These are phyloP conservation scores for Thripadectes ignobilis DNA, from an alignment of 2,797 vertebrate species.

Conservation along the genomic window DNA sequence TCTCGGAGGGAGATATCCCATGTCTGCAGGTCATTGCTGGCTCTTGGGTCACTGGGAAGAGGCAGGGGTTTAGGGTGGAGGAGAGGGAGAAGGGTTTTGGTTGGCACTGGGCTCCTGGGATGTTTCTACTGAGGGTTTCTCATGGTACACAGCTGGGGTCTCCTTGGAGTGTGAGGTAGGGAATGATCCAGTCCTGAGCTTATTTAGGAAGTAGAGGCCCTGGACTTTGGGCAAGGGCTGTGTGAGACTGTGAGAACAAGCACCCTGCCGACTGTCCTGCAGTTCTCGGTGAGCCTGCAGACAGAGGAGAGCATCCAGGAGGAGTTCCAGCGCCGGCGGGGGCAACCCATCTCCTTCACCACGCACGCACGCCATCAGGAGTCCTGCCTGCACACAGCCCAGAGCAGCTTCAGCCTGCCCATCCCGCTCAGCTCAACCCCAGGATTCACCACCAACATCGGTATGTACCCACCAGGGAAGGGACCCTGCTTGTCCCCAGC, in stretches of 20 bases:
- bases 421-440: constrained; percentile 93
- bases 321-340: constrained; percentile 86
- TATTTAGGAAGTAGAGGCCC: fast-evolving
- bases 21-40: constrained; percentile 88
- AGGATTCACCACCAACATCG: constrained; percentile 93
- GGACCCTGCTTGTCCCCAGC: background rate
- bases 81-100: background rate
- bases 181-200: background rate
- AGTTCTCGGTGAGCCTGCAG: constrained; percentile 97
- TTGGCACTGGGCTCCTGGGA: background rate
- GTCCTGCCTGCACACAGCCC: constrained; percentile 93
- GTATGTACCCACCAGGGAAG: constrained; percentile 69
- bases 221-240: background rate
- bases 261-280: background rate
- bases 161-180: background rate
- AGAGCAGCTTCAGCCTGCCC: constrained; percentile 95
- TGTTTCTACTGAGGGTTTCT: background rate
- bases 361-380: constrained; percentile 93
- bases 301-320: constrained; percentile 92
- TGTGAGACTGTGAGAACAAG: background rate
- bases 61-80: background rate
- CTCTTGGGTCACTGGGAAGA: background rate
- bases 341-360: constrained; percentile 83
- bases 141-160: background rate
- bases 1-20: constrained; percentile 93